Evolutionary conservation across 64 coral and sea anemone genomes (phyloP).

Genomic region (Porites australiensis): DNA sequence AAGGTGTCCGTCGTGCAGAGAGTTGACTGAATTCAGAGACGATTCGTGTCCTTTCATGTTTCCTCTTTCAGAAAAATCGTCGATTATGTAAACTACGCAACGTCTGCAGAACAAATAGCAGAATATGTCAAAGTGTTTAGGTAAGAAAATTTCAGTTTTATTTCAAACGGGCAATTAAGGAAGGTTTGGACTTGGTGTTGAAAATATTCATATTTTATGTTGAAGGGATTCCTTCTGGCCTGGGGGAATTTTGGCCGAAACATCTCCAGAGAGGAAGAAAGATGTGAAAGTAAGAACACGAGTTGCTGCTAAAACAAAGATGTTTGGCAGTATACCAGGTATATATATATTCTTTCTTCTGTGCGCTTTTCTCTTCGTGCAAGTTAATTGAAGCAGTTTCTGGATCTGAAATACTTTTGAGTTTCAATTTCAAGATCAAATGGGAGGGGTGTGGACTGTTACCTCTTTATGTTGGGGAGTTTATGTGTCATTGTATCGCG

Average conservation of each 20-base stretch:
- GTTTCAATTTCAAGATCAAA: no score
- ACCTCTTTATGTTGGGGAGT: no score
- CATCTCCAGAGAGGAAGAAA: constrained; percentile 72
- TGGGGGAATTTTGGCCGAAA: constrained; percentile 88
- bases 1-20: no score
- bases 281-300: constrained; percentile 93
- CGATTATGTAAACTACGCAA: constrained; percentile 88
- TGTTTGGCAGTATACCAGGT: constrained; percentile 96
- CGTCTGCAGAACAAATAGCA: constrained; percentile 96
- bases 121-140: constrained; percentile 97
- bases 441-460: no score
- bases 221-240: constrained; percentile 96
- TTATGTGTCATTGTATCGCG: no score
- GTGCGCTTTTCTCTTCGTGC: no score
- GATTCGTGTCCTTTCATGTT: no score
- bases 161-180: no score
- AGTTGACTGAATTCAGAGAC: no score
- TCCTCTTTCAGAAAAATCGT: constrained; percentile 89
- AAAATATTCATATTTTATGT: not conserved
- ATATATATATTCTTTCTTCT: not conserved
- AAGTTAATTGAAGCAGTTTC: no score
- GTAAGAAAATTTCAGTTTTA: constrained; percentile 28
- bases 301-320: constrained; percentile 96
- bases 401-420: no score
- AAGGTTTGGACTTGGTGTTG: not conserved